Evolutionary conservation across 2,113 vertebrate species (phyloP).

Genomic region (Megalops atlanticus): DNA sequence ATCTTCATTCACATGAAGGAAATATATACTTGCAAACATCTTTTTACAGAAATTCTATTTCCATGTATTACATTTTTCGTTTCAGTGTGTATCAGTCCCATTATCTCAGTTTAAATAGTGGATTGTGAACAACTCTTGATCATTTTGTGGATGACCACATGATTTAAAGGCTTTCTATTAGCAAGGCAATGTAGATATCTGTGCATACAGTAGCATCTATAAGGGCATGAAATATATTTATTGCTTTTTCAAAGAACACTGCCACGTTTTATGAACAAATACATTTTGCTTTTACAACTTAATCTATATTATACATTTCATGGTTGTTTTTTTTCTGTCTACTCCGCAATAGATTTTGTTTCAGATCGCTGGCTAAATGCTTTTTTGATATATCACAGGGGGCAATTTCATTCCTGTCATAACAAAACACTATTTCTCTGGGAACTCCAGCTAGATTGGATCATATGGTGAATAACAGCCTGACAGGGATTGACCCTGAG

Average conservation of each 20-base stretch:
- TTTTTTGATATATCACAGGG: constrained; percentile 36
- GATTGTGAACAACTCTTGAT: not conserved
- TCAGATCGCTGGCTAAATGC: constrained; percentile 33
- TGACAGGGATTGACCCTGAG: constrained; percentile 27
- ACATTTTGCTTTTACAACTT: constrained; percentile 3
- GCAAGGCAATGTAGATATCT: not conserved
- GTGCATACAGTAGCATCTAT: not conserved
- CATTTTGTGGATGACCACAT: not conserved
- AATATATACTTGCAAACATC: too few species aligned
- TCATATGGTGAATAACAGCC: not conserved
- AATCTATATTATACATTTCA: not conserved
- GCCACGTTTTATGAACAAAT: constrained; percentile 16
- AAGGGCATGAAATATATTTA: constrained; percentile 7
- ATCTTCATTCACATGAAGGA: too few species aligned
- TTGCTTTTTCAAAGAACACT: not conserved
- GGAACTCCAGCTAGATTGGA: constrained; percentile 37
- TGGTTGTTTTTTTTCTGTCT: not conserved
- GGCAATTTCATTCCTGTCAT: constrained; percentile 42
- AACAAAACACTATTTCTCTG: constrained; percentile 24
- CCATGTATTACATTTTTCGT: not conserved
- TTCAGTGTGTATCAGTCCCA: not conserved
- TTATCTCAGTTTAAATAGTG: not conserved
- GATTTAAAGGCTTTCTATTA: not conserved
- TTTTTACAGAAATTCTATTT: too few species aligned
- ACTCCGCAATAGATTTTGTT: constrained; percentile 13